phyloP scores from a whole-genome alignment of 2,113 vertebrate genomes.

The Aspiorhynchus laticeps region DNA sequence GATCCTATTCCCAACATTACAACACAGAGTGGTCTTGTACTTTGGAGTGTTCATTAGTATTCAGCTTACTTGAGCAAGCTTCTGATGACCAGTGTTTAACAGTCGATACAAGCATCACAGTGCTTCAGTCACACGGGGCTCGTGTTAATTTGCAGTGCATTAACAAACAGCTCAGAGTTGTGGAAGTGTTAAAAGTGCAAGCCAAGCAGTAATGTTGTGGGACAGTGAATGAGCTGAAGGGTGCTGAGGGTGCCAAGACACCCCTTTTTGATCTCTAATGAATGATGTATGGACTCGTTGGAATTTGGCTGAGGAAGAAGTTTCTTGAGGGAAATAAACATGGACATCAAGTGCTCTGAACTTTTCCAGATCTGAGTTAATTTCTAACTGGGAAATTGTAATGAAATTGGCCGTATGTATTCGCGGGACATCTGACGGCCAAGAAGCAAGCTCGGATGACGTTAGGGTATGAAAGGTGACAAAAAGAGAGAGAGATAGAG shows the following conservation, averaged over 20 bases:
- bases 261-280: constrained; percentile 32
- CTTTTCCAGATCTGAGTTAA: background rate
- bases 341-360: background rate
- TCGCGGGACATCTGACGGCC: background rate
- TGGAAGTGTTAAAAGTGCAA: constrained; percentile 35
- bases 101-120: constrained; percentile 14
- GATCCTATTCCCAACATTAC: background rate
- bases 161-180: background rate
- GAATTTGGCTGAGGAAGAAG: constrained; percentile 29
- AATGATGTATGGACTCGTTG: constrained; percentile 29
- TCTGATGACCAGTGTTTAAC: constrained; percentile 23
- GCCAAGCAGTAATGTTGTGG: constrained; percentile 24
- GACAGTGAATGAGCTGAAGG: background rate
- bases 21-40: background rate
- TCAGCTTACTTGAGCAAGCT: constrained; percentile 21
- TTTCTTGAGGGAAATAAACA: constrained; percentile 27
- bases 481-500: background rate
- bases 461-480: constrained; percentile 2
- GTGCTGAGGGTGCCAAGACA: background rate
- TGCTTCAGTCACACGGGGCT: background rate
- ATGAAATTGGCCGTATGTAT: background rate
- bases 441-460: background rate
- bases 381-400: background rate
- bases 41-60: constrained; percentile 11
- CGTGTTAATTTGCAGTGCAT: constrained; percentile 18